Conservation (phyloP, 2,797 vertebrate species). For the Thunnus albacares region DNA sequence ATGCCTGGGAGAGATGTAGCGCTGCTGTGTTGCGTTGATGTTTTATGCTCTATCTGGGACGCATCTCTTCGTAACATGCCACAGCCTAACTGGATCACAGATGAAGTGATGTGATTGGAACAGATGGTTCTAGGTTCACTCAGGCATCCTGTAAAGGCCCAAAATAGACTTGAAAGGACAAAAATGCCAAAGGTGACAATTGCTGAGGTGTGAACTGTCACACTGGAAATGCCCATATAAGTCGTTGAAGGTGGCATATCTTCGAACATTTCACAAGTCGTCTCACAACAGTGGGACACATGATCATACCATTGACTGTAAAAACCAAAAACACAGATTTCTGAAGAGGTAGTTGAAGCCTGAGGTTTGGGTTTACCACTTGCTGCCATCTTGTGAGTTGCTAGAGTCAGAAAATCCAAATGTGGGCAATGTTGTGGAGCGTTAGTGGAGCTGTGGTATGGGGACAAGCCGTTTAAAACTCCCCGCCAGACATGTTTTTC, state of each 20-base stretch:
- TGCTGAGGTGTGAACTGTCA: constrained; percentile 14
- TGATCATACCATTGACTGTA: not conserved
- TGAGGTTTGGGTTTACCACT: not conserved
- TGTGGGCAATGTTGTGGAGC: no score
- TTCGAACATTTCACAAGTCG: constrained; percentile 23
- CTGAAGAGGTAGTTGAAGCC: constrained; percentile 4
- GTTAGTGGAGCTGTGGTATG: no score
- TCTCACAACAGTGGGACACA: not conserved
- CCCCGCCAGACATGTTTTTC: no score
- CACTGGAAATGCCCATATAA: constrained; percentile 7
- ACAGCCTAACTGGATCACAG: constrained; percentile 73
- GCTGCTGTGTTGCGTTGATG: constrained; percentile 63
- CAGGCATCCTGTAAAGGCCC: constrained; percentile 38
- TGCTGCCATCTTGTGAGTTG: not conserved
- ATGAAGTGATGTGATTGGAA: constrained; percentile 73
- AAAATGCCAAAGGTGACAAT: constrained; percentile 52
- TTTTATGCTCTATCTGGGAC: constrained; percentile 77
- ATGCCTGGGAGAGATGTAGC: constrained; percentile 66
- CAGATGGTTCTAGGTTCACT: constrained; percentile 74
- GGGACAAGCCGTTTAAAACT: not conserved
- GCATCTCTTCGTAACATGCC: constrained; percentile 69
- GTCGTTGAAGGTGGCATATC: constrained; percentile 21
- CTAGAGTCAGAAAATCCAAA: no score
- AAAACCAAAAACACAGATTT: not conserved
- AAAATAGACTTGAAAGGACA: constrained; percentile 54